phyloP scores from a whole-genome alignment of 2,113 vertebrate genomes.

The Rostratula benghalensis region DNA sequence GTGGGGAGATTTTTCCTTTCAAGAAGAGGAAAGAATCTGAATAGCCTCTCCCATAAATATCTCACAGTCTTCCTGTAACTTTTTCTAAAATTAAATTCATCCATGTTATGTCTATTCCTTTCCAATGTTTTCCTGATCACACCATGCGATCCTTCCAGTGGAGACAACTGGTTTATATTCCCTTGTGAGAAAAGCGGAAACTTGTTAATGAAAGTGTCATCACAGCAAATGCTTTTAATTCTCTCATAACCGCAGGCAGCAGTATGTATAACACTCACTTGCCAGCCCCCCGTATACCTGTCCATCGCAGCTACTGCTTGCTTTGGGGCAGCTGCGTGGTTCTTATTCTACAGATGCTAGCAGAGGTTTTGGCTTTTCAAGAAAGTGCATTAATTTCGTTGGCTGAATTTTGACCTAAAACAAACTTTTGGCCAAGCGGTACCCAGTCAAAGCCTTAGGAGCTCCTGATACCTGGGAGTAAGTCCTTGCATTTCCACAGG shows the following conservation, averaged over 20 bases:
- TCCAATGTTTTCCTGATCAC: slow-evolving; percentile 59
- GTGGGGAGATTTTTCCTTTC: not conserved
- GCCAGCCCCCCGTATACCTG: slow-evolving; percentile 49
- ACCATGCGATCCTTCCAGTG: slow-evolving; percentile 34
- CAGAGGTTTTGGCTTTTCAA: not conserved
- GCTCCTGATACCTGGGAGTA: not conserved
- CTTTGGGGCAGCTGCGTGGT: not conserved
- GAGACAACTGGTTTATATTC: slow-evolving; percentile 73
- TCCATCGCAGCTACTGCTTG: slow-evolving; percentile 18
- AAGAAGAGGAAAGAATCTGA: slow-evolving; percentile 40
- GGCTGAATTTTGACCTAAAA: not conserved
- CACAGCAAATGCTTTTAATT: slow-evolving; percentile 68
- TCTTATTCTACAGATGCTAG: not conserved
- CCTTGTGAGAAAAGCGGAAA: slow-evolving; percentile 63
- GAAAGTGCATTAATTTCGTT: not conserved
- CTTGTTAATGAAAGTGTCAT: slow-evolving; percentile 70
- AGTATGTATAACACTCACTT: slow-evolving; percentile 56
- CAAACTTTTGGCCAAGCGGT: not conserved
- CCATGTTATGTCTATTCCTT: slow-evolving; percentile 68
- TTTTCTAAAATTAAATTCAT: slow-evolving; percentile 62
- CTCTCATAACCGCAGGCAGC: slow-evolving; percentile 67
- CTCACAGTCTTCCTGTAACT: slow-evolving; percentile 41
- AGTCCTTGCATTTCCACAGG: not conserved
- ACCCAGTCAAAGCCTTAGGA: not conserved
- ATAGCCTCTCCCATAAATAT: not conserved